These are phyloP conservation scores for Cyrtodaria siliqua DNA, from an alignment of 2,888 invertebrate species.

Conservation along the genomic window DNA sequence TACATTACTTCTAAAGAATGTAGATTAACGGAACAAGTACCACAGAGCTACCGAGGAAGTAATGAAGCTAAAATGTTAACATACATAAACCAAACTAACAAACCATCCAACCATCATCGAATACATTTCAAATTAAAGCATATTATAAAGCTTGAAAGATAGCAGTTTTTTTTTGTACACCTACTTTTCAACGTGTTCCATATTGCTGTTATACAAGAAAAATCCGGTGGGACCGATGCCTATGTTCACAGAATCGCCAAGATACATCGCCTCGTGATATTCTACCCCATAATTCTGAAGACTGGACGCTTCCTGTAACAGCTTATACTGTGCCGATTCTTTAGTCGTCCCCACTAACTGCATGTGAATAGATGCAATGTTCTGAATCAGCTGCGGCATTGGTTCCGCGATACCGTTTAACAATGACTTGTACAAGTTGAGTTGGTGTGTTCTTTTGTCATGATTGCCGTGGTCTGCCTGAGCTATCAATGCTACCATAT, in stretches of 20 bases:
- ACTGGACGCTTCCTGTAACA: constrained; percentile 93
- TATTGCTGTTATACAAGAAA: constrained; percentile 69
- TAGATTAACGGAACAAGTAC: too few relatives aligned
- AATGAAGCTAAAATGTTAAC: too few relatives aligned
- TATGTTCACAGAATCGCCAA: constrained; percentile 86
- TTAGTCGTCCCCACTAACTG: constrained; percentile 89
- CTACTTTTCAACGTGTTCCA: constrained; percentile 74
- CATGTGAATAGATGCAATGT: constrained; percentile 73
- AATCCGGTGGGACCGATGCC: constrained; percentile 95
- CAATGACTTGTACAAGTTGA: constrained; percentile 66
- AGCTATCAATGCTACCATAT: constrained; percentile 92
- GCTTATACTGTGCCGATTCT: constrained; percentile 93
- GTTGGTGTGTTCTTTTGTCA: constrained; percentile 64
- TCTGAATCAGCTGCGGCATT: constrained; percentile 53
- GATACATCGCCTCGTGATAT: constrained; percentile 89
- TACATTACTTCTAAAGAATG: too few relatives aligned
- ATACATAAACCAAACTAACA: too few relatives aligned
- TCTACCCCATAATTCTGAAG: constrained; percentile 94
- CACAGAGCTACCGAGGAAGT: too few relatives aligned
- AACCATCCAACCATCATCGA: too few relatives aligned
- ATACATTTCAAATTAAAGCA: too few relatives aligned
- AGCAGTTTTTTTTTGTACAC: too few relatives aligned
- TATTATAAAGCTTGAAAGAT: too few relatives aligned
- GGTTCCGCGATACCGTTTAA: constrained; percentile 61
- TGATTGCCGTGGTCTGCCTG: constrained; percentile 91